Base-by-base conservation (phyloP, 1,140 invertebrate genomes). In the Liolophura sinensis region DNA sequence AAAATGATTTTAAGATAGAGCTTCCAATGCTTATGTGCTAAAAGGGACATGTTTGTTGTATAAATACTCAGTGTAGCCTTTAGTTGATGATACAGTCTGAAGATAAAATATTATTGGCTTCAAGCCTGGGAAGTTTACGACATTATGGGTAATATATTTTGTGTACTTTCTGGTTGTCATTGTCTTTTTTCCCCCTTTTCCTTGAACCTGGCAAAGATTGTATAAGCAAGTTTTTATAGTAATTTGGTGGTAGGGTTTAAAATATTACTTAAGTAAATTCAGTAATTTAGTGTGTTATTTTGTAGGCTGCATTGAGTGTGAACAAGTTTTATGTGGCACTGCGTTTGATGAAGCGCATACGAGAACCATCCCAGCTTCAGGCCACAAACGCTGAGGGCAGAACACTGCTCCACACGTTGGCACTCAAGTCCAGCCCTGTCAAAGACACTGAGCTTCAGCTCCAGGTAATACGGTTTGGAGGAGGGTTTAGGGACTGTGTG, bases 291-390 rank as follows among this genome's bases (percentile, higher is more conserved):
- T 52, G 9, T 66, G 57, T 51, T n/a, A 54, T 16, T 54, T 65
- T 62, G n/a, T 69, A 85, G 82, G 80, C 82, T 69, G 84, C 86
- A 11, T 65, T 88, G 31, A 76, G 76, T 69, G 80, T 80, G 24
- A 78, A 77, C 47, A 83, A 86, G 71, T 83, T 82, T 52, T 80
- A 86, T 61, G 71, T 87, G 18, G 83, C 82, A 16, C 67, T 84
- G 47, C 80, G 85, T 47, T 71, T 87, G 11, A 72, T 87, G 27
- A 72, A 82, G 20, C 72, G 74, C 20, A 72, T 83, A 27, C 72
- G 71, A 25, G 76, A 78, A 54, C 27, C 56, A 31, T 73, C 58
- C 24, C 49, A 68, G 11, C 52, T 82, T 15, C 73, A 70, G 20
- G 65, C 60, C n/a, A 69, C 62, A 11, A 83, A 83, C 58, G 62